A percentile compares a stretch with the other conserved stretches of the same genome.
Evolutionary conservation across 2,888 invertebrate genomes (phyloP).

Genomic region (Acrobasis suavella): DNA sequence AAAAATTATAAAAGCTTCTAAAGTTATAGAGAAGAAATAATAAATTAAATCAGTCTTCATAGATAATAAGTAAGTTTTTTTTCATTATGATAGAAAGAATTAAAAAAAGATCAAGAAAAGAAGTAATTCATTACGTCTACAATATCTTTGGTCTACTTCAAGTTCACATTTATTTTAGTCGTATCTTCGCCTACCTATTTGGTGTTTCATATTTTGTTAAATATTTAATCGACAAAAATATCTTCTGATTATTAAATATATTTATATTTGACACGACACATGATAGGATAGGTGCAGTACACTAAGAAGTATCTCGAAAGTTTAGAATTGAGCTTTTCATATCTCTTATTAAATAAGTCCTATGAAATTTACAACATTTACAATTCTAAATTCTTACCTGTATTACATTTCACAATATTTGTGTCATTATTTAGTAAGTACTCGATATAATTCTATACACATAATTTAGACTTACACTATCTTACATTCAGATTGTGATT

Average conservation of each 20-base stretch:
- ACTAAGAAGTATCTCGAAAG: constrained; percentile 32
- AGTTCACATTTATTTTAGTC: constrained; percentile 18
- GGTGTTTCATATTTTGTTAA: constrained; percentile 40
- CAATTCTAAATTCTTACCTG: constrained; percentile 22
- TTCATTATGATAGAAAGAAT: too few relatives aligned
- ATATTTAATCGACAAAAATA: constrained; percentile 47
- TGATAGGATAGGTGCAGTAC: constrained; percentile 27
- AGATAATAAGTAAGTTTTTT: constrained; percentile 26
- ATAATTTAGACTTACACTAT: neutral
- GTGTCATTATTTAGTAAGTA: constrained; percentile 2
- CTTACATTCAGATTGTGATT: too few relatives aligned
- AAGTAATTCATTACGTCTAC: constrained; percentile 10
- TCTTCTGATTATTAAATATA: constrained; percentile 32
- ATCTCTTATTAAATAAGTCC: constrained; percentile 36
- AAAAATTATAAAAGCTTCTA: constrained; percentile 1
- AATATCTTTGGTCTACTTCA: constrained; percentile 8
- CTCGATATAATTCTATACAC: constrained; percentile 25
- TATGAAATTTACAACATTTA: constrained; percentile 34
- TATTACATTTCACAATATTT: constrained; percentile 11
- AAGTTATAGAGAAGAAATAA: constrained; percentile 18
- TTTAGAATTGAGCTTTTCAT: constrained; percentile 69
- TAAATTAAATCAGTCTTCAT: constrained; percentile 36
- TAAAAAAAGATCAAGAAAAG: neutral
- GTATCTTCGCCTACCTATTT: constrained; percentile 39
- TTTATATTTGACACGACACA: constrained; percentile 25